Base-by-base conservation (phyloP, 2,113 vertebrate genomes). In the Casuarius casuarius region DNA sequence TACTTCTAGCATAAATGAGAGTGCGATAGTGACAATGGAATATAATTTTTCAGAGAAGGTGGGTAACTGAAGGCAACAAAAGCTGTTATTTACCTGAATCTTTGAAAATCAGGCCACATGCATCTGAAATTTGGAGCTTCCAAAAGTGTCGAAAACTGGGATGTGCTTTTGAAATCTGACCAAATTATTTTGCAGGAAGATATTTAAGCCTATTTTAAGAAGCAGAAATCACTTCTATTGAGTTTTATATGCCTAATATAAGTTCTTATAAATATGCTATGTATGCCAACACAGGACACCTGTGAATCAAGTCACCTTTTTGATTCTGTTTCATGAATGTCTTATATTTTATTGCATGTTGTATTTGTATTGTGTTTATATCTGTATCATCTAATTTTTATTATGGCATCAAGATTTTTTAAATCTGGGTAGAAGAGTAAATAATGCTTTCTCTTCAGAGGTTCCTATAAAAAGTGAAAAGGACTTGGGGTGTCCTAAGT, bases 361-460 rank as follows among this genome's bases (percentile, higher is more conserved):
- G 82, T 76, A 62, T 88, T 92, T 78, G 82, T 76, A 62, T 88
- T 92, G n/a, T 44, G 38, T 58, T 96, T 85, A 31, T 82, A 5
- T 44, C 18, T 42, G 61, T 87, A 56, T 22, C 79, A 15, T 54
- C 23, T 21, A 29, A 78, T 70, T 90, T 76, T 90, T 82, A 83
- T 56, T 70, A 52, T 7, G 18, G 7, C 33, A 76, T 44, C 8
- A 82, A 63, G 25, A 54, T 82, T 65, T 92, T 83, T 77, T 15
- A 90, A 86, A 89, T 84, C 48, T 80, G 20, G 2, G 8, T 46
- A 62, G 44, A 90, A 89, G 85, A 94, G 7, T 26, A 92, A 74
- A 92, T 90, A 63, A 42, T 74, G 21, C 31, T 56, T 70, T 86
- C 11, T 80, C 17, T 20, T 74, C 17, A 25, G 31, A 84, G n/a